Conservation (phyloP, 2,888 invertebrate genomes). For the Phengaris alcon region DNA sequence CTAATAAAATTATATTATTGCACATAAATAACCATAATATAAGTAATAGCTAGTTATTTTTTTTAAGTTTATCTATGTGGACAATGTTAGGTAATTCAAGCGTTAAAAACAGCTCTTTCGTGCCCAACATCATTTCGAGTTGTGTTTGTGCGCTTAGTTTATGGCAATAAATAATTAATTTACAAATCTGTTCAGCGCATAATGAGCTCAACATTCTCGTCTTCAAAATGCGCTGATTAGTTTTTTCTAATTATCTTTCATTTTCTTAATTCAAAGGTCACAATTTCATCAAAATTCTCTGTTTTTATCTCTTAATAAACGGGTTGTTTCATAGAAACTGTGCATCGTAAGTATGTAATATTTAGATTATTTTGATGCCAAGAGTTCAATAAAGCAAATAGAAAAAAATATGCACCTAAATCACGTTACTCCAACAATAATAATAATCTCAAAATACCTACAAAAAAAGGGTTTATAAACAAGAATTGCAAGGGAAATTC, state of each 20-base stretch:
- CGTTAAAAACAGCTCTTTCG: slow-evolving; percentile 23
- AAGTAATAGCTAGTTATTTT: slow-evolving; percentile 16
- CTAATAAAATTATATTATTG: background rate
- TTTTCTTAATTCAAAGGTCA: too few relatives aligned
- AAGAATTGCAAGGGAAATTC: too few relatives aligned
- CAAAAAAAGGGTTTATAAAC: too few relatives aligned
- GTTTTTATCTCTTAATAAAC: background rate
- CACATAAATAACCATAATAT: background rate
- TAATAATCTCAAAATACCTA: too few relatives aligned
- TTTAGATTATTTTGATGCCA: too few relatives aligned
- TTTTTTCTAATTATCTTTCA: too few relatives aligned
- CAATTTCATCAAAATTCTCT: background rate
- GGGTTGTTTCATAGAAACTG: too few relatives aligned
- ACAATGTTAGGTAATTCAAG: slow-evolving; percentile 16
- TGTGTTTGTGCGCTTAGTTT: background rate
- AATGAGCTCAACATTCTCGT: background rate
- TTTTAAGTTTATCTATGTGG: slow-evolving; percentile 12
- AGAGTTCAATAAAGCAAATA: too few relatives aligned
- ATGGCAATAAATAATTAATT: background rate
- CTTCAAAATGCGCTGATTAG: too few relatives aligned
- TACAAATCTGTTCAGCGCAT: too few relatives aligned
- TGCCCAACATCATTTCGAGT: background rate
- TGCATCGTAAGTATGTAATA: background rate
- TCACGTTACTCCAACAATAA: background rate
- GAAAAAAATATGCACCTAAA: too few relatives aligned